A percentile compares a stretch with the other conserved stretches of the same genome.
Evolutionary conservation across 2,113 vertebrate species (phyloP).

Genomic region (Orthochromis malagaraziensis): DNA sequence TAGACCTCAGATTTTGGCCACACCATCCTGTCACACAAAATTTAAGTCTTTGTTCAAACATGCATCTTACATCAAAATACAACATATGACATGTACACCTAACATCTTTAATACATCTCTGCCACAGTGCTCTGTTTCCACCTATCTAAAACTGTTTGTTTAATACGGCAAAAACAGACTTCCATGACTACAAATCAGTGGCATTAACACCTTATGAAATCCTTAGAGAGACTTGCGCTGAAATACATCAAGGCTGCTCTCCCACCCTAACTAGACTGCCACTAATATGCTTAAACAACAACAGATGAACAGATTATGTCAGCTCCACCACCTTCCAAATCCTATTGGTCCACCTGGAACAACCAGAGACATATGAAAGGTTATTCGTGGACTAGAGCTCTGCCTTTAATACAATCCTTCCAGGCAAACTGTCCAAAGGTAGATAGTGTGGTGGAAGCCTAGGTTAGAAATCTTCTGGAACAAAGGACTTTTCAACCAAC

Average conservation of each 20-base stretch:
- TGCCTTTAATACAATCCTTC: neutral
- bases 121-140: neutral
- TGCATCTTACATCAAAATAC: neutral
- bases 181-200: neutral
- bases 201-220: neutral
- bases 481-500: neutral
- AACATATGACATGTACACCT: neutral
- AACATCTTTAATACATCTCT: neutral
- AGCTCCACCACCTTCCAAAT: neutral
- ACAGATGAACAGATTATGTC: neutral
- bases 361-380: neutral
- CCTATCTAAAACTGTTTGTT: neutral
- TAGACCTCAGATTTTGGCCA: neutral
- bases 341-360: neutral
- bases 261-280: neutral
- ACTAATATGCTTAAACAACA: neutral
- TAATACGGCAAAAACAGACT: rapidly evolving
- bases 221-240: neutral
- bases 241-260: neutral
- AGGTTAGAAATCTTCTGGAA: neutral
- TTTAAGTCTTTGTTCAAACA: neutral
- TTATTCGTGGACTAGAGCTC: neutral
- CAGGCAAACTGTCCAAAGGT: neutral
- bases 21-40: neutral
- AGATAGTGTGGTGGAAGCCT: neutral